These are phyloP conservation scores for Engraulis encrasicolus DNA, from an alignment of 2,113 vertebrate species.

Conservation along the genomic window DNA sequence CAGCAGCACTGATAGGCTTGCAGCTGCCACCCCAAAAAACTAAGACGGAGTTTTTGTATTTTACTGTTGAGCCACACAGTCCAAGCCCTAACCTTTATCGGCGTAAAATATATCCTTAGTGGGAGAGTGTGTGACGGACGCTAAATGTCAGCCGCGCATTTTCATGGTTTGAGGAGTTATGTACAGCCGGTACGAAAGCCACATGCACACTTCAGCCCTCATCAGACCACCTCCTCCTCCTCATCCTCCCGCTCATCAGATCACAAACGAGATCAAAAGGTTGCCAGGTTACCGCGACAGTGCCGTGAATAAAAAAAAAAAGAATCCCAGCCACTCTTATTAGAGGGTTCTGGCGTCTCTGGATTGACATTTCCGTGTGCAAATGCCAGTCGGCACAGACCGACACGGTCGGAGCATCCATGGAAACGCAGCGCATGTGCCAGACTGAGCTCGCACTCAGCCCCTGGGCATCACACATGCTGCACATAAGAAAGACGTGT, in stretches of 20 bases:
- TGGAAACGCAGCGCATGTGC: slow-evolving; percentile 39
- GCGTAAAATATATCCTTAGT: slow-evolving; percentile 21
- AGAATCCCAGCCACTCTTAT: slow-evolving; percentile 35
- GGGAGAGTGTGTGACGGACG: neutral
- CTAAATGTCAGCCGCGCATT: slow-evolving; percentile 45
- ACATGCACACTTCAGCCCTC: neutral
- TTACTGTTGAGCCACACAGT: neutral
- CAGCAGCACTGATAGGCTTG: neutral
- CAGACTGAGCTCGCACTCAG: neutral
- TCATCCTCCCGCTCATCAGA: slow-evolving; percentile 29
- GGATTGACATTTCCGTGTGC: slow-evolving; percentile 54
- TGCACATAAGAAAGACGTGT: neutral
- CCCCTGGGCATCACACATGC: neutral
- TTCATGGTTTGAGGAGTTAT: neutral
- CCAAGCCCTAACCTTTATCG: slow-evolving; percentile 6
- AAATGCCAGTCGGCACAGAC: slow-evolving; percentile 45
- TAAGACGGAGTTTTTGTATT: neutral
- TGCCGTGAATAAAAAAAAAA: neutral
- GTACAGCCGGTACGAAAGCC: slow-evolving; percentile 18
- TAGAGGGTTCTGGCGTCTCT: slow-evolving; percentile 42
- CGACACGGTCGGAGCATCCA: slow-evolving; percentile 23
- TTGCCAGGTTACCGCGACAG: slow-evolving; percentile 29
- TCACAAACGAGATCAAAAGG: slow-evolving; percentile 50
- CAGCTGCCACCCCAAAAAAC: neutral
- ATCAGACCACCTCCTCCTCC: no score